phyloP scores from a whole-genome alignment of 2,888 invertebrate genomes.

The Sphaerophoria rueppellii region DNA sequence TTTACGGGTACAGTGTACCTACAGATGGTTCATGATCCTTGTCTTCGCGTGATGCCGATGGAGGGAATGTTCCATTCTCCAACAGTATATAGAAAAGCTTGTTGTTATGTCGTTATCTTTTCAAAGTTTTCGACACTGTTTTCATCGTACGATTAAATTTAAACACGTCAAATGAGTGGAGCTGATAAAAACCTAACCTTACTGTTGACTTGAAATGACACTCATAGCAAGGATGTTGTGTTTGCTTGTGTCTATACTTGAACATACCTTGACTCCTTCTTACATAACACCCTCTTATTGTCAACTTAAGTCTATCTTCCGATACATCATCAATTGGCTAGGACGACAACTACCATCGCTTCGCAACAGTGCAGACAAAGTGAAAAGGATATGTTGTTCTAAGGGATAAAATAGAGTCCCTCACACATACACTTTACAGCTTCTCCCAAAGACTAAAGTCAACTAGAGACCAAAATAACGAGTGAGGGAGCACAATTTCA shows the following conservation, averaged over 20 bases:
- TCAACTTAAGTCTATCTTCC: neutral
- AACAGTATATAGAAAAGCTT: too few relatives aligned
- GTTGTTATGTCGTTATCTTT: too few relatives aligned
- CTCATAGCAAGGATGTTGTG: conserved; percentile 70
- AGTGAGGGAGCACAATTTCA: conserved; percentile 34
- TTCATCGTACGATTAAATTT: too few relatives aligned
- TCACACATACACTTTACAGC: neutral
- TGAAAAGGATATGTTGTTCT: conserved; percentile 26
- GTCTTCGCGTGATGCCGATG: too few relatives aligned
- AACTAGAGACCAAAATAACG: conserved; percentile 15
- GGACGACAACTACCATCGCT: too few relatives aligned
- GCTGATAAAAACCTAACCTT: conserved; percentile 71
- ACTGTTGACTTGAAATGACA: conserved; percentile 63
- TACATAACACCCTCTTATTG: neutral
- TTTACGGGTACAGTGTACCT: too few relatives aligned
- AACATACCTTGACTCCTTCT: neutral
- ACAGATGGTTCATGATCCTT: too few relatives aligned
- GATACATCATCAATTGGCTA: too few relatives aligned
- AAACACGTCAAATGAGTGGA: neutral
- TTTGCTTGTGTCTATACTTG: conserved; percentile 16
- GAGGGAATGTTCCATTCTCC: too few relatives aligned
- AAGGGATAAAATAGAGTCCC: neutral
- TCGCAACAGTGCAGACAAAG: neutral
- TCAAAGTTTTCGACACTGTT: too few relatives aligned
- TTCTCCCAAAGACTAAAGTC: neutral